Conservation (phyloP, 2,888 invertebrate genomes). For the Drosophila trichaetosa region DNA sequence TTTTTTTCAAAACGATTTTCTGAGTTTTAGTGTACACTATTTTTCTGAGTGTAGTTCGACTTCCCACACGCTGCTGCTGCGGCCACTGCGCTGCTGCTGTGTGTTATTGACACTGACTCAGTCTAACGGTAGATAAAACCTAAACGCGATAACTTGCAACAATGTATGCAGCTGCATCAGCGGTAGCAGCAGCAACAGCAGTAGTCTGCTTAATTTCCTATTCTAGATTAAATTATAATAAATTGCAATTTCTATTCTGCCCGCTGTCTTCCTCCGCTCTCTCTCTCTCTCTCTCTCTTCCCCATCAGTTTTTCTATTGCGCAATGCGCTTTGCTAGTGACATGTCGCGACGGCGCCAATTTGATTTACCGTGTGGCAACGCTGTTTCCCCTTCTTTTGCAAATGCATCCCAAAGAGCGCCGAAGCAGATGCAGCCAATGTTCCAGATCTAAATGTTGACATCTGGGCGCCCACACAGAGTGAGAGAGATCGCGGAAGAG, state of each 20-base stretch:
- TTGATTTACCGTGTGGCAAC: slow-evolving; percentile 40
- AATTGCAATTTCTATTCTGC: slow-evolving; percentile 66
- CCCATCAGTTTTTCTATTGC: slow-evolving; percentile 17
- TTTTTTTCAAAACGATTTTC: background rate
- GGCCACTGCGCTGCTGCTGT: slow-evolving; percentile 11
- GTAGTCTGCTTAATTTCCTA: slow-evolving; percentile 74
- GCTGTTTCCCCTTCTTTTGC: slow-evolving; percentile 19
- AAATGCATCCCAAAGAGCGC: slow-evolving; percentile 23
- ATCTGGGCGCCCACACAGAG: slow-evolving; percentile 56
- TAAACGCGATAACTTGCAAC: slow-evolving; percentile 69
- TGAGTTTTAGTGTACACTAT: background rate
- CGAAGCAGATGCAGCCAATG: slow-evolving; percentile 21
- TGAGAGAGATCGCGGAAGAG: background rate
- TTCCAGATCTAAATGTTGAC: slow-evolving; percentile 59
- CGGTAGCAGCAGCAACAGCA: slow-evolving; percentile 4
- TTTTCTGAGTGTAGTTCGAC: background rate
- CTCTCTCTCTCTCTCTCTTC: too few species aligned
- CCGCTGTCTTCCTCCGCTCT: too few species aligned
- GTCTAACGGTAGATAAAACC: slow-evolving; percentile 79
- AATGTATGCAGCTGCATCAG: slow-evolving; percentile 65
- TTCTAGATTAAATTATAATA: slow-evolving; percentile 80
- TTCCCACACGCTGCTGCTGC: slow-evolving; percentile 34
- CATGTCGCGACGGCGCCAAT: slow-evolving; percentile 37
- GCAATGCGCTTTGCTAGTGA: slow-evolving; percentile 53
- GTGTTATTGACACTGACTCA: slow-evolving; percentile 75